These are phyloP conservation scores for Prosopocoilus inquinatus DNA, from an alignment of 2,888 invertebrate genomes.

Conservation along the genomic window DNA sequence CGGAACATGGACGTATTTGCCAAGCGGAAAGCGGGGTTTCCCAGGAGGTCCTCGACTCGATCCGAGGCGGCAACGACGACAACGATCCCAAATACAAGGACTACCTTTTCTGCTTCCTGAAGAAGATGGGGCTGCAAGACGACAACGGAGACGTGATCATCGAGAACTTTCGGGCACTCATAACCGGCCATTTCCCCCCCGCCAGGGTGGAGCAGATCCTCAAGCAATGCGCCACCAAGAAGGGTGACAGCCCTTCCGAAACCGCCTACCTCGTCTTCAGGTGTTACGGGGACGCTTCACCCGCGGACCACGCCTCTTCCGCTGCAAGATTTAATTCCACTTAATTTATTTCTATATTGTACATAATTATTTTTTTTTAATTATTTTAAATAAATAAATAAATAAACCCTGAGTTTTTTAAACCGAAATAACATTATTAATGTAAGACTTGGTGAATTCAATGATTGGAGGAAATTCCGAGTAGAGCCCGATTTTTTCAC, in stretches of 20 bases:
- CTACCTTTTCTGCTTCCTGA: constrained; percentile 33
- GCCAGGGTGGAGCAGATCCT: background rate
- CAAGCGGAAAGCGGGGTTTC: constrained; percentile 42
- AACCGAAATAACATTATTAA: no score
- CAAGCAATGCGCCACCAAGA: constrained; percentile 45
- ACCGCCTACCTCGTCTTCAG: constrained; percentile 24
- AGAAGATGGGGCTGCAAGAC: constrained; percentile 22
- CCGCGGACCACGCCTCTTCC: background rate
- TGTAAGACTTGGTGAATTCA: no score
- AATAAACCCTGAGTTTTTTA: no score
- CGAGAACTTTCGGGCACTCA: background rate
- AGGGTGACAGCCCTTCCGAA: constrained; percentile 41
- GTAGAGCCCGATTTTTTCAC: no score
- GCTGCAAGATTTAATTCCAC: no score
- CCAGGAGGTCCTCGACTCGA: constrained; percentile 37
- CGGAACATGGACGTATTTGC: constrained; percentile 21
- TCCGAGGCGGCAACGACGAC: constrained; percentile 49
- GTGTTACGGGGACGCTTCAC: constrained; percentile 22
- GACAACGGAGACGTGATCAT: constrained; percentile 22
- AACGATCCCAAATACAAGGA: constrained; percentile 32
- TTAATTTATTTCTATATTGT: no score
- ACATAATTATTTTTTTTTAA: no score
- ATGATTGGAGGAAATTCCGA: no score
- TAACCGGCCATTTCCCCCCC: constrained; percentile 4
- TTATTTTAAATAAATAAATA: no score